Conservation (phyloP, 2,888 invertebrate species). For the Archips xylosteana region DNA sequence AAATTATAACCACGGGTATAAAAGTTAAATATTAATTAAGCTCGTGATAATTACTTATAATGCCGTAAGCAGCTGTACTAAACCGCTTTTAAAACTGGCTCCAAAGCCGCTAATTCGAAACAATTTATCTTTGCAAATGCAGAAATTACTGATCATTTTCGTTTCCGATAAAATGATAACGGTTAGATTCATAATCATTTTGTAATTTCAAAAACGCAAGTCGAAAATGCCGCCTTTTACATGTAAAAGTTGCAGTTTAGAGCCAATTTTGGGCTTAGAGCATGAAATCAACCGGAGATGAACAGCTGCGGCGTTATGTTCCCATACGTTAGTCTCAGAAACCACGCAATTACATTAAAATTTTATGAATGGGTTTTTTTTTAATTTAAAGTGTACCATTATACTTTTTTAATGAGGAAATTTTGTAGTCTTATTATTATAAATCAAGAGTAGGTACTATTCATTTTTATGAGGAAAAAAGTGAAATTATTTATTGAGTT, state of each 20-base stretch:
- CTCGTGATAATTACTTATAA: slow-evolving; percentile 6
- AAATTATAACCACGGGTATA: neutral
- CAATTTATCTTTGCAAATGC: slow-evolving; percentile 38
- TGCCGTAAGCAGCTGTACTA: slow-evolving; percentile 35
- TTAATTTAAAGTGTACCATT: too few species aligned
- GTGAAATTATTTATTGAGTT: too few species aligned
- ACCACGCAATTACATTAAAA: too few species aligned
- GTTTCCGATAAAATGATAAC: slow-evolving; percentile 39
- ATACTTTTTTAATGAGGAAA: too few species aligned
- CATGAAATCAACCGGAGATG: neutral
- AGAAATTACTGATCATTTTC: slow-evolving; percentile 38
- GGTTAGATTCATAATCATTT: slow-evolving; percentile 39
- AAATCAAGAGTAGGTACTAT: too few species aligned
- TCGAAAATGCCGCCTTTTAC: slow-evolving; percentile 46
- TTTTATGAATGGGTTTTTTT: too few species aligned
- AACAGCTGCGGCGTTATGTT: too few species aligned
- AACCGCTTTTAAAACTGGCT: slow-evolving; percentile 29
- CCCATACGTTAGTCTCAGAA: too few species aligned
- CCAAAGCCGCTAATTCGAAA: slow-evolving; percentile 40
- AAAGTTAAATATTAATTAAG: neutral
- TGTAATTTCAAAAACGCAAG: slow-evolving; percentile 32
- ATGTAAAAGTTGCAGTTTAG: slow-evolving; percentile 51
- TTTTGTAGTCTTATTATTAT: too few species aligned
- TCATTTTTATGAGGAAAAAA: too few species aligned
- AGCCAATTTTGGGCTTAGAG: neutral